Evolutionary conservation across 2,888 invertebrate genomes (phyloP).

Genomic region (Lepidocyrtoides sp.): DNA sequence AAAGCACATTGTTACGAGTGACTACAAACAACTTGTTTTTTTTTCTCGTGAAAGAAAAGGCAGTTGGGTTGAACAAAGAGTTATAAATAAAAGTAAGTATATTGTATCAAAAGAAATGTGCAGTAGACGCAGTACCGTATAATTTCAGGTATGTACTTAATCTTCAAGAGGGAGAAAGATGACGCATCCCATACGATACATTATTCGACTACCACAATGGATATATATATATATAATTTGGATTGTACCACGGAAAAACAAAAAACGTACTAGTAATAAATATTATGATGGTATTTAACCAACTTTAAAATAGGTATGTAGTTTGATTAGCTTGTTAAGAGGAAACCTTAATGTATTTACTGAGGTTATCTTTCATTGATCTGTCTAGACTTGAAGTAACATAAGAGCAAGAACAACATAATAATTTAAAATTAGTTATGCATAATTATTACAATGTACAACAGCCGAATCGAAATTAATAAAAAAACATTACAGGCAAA

Average conservation of each 20-base stretch:
- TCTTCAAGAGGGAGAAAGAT: background rate
- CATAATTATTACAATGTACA: slow-evolving; percentile 1
- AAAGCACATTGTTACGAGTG: background rate
- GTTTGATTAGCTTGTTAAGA: slow-evolving; percentile 25
- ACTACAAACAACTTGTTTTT: slow-evolving; percentile 6
- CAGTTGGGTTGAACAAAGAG: slow-evolving; percentile 19
- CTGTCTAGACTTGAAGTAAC: background rate
- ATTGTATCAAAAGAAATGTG: too few species aligned
- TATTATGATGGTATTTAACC: slow-evolving; percentile 3
- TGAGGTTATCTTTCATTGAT: slow-evolving; percentile 31
- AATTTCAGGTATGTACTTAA: slow-evolving; percentile 37
- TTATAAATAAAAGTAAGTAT: slow-evolving; percentile 32
- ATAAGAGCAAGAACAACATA: too few species aligned
- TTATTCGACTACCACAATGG: background rate
- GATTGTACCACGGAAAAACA: too few species aligned
- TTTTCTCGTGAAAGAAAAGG: background rate
- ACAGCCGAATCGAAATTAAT: background rate
- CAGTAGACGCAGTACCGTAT: slow-evolving; percentile 27
- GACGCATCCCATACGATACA: slow-evolving; percentile 21
- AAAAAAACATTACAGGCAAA: background rate
- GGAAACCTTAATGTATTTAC: background rate
- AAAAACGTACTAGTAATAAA: background rate
- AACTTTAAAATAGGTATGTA: slow-evolving; percentile 1
- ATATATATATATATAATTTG: slow-evolving; percentile 5
- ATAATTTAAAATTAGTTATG: slow-evolving; percentile 27